phyloP scores from a whole-genome alignment of 2,888 invertebrate genomes.

The Troides aeacus region DNA sequence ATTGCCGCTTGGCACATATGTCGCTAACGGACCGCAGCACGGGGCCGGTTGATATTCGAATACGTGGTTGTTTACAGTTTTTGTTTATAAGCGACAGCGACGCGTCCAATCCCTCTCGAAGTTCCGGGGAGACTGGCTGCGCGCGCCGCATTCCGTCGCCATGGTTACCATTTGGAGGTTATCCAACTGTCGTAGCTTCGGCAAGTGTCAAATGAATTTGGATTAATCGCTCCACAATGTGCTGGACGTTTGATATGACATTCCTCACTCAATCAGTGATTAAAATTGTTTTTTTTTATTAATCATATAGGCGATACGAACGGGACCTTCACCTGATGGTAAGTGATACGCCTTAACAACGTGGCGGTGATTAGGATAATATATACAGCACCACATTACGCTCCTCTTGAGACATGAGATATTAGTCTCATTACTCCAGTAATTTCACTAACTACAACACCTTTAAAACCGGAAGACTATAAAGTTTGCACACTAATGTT shows the following conservation, averaged over 20 bases:
- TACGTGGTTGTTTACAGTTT: slow-evolving; percentile 35
- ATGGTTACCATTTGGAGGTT: slow-evolving; percentile 55
- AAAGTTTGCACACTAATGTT: too few species aligned
- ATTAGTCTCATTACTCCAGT: too few species aligned
- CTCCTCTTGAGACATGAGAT: too few species aligned
- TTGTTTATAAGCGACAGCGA: slow-evolving; percentile 39
- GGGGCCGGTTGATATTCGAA: slow-evolving; percentile 21
- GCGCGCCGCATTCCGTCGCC: slow-evolving; percentile 71
- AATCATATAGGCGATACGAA: too few species aligned
- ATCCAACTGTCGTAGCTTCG: slow-evolving; percentile 31
- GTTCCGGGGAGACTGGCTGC: slow-evolving; percentile 64
- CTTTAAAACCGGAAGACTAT: too few species aligned
- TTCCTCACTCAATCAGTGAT: background rate
- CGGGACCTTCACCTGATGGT: too few species aligned
- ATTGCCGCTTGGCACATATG: background rate
- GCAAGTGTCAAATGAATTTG: slow-evolving; percentile 27
- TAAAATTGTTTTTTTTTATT: too few species aligned
- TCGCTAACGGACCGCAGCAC: background rate
- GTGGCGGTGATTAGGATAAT: too few species aligned
- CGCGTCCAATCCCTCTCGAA: slow-evolving; percentile 53
- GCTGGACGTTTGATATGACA: background rate
- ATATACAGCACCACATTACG: too few species aligned
- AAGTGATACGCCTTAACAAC: too few species aligned
- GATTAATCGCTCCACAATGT: slow-evolving; percentile 25
- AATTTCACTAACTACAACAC: too few species aligned